A percentile compares a stretch with the other conserved stretches of the same genome.
Evolutionary conservation across 2,888 invertebrate species (phyloP).

Genomic region (Cheilosia variabilis): DNA sequence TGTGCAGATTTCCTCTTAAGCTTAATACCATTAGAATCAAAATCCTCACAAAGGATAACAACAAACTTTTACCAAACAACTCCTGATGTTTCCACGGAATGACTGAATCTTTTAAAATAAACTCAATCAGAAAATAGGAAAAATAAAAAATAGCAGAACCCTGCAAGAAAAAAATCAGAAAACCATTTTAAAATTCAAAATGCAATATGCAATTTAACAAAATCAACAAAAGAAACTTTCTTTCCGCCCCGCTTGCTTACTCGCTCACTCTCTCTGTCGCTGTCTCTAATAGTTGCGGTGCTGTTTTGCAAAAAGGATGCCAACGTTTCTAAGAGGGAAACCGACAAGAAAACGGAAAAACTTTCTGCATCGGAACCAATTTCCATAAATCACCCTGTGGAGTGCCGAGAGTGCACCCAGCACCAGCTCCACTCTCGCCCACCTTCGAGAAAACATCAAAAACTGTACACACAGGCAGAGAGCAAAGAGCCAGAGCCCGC

Average conservation of each 20-base stretch:
- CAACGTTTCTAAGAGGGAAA: conserved; percentile 26
- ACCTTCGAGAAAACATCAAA: conserved; percentile 11
- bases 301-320: conserved; percentile 14
- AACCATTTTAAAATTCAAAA: conserved; percentile 63
- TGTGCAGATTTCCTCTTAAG: conserved; percentile 30
- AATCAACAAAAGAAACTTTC: conserved; percentile 66
- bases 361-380: conserved; percentile 70
- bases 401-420: conserved; percentile 41
- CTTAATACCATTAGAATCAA: conserved; percentile 66
- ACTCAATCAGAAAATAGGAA: neutral
- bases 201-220: conserved; percentile 71
- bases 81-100: conserved; percentile 16
- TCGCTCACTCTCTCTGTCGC: neutral
- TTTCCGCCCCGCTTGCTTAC: neutral
- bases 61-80: conserved; percentile 58
- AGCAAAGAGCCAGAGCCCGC: conserved; percentile 10
- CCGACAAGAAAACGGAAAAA: conserved; percentile 41
- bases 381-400: conserved; percentile 72
- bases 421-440: neutral
- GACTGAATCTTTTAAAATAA: conserved; percentile 42
- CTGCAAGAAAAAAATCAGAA: conserved; percentile 26
- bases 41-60: conserved; percentile 46
- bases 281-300: neutral
- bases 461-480: neutral
- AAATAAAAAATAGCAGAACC: neutral